Evolutionary conservation across 2,113 vertebrate species (phyloP).

Genomic region (Colinus virginianus): DNA sequence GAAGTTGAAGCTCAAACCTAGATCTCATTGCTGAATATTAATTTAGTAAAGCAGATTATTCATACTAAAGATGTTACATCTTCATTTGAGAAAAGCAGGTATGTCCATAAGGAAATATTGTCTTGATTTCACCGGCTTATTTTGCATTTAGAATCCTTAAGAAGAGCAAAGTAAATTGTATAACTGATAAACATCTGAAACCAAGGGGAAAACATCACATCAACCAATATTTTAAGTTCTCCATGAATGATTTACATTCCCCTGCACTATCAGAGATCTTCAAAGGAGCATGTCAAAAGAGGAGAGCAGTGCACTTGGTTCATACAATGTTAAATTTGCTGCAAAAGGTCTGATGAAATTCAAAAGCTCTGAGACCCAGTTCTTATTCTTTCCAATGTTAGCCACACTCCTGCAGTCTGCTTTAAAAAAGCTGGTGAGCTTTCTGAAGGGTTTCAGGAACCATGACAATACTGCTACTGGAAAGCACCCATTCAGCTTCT

Average conservation of each 20-base stretch:
- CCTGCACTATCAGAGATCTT: conserved; percentile 30
- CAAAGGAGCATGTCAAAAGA: conserved; percentile 46
- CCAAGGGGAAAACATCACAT: conserved; percentile 12
- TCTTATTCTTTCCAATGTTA: not conserved
- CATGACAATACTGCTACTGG: accelerated
- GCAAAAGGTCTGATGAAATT: not conserved
- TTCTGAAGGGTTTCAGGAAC: not conserved
- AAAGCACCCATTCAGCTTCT: not conserved
- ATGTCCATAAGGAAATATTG: conserved; percentile 10
- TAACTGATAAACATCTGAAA: conserved; percentile 41
- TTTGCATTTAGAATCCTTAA: conserved; percentile 28
- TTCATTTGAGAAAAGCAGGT: conserved; percentile 41
- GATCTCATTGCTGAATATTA: conserved; percentile 1
- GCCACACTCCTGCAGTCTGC: not conserved
- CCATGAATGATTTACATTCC: conserved; percentile 62
- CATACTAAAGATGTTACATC: conserved; percentile 23
- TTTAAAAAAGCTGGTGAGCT: not conserved
- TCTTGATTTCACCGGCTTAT: not conserved
- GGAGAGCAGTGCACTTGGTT: conserved; percentile 7
- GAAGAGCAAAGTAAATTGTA: not conserved
- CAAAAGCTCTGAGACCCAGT: conserved; percentile 1
- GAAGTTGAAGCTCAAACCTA: conserved; percentile 13
- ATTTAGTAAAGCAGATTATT: conserved; percentile 39
- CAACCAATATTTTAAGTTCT: conserved; percentile 52
- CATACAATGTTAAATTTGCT: conserved; percentile 47